A percentile compares a stretch with the other conserved stretches of the same genome.
phyloP scores from a whole-genome alignment of 2,113 vertebrate genomes.

The Caracal caracal region DNA sequence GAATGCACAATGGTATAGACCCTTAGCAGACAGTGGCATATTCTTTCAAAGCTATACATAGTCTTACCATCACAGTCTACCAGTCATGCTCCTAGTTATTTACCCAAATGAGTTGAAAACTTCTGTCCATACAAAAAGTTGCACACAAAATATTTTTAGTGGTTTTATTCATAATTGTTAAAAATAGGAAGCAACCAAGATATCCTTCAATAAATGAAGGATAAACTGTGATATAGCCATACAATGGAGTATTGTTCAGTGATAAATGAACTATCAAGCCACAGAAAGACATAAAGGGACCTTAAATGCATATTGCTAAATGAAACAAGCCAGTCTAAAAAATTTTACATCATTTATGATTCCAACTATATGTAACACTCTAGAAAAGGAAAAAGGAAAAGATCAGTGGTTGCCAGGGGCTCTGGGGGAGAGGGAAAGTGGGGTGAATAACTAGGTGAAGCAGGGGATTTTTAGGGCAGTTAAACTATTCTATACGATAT shows the following conservation, averaged over 20 bases:
- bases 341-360: neutral
- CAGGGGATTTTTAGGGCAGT: neutral
- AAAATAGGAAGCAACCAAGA: neutral
- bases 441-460: neutral
- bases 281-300: neutral
- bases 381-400: neutral
- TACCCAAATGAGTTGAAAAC: neutral
- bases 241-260: neutral
- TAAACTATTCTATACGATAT: neutral
- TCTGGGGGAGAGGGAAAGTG: neutral
- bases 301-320: neutral
- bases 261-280: neutral
- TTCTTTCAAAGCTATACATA: neutral
- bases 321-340: neutral
- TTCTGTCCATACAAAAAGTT: neutral
- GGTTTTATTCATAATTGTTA: constrained; percentile 13
- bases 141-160: neutral
- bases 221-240: neutral
- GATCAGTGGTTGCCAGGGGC: neutral
- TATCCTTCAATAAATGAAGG: neutral
- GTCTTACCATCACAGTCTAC: neutral
- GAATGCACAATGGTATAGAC: neutral
- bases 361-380: neutral
- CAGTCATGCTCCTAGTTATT: neutral
- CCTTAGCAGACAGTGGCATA: neutral